These are phyloP conservation scores for Blera fallax DNA, from an alignment of 2,888 invertebrate genomes.

Conservation along the genomic window DNA sequence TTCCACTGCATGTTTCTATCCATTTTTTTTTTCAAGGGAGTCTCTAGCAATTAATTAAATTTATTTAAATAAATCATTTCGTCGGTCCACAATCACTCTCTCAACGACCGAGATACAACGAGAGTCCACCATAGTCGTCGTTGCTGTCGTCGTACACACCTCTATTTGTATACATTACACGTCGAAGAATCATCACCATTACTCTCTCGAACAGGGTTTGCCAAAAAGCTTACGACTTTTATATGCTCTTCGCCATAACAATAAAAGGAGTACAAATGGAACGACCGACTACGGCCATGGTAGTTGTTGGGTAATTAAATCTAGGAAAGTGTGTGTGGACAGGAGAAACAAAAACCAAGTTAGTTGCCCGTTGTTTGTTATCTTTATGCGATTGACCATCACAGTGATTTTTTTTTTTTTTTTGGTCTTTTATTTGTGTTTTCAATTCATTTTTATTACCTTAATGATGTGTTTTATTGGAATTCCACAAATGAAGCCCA, in stretches of 20 bases:
- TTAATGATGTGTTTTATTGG: slow-evolving; percentile 71
- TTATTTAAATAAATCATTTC: slow-evolving; percentile 72
- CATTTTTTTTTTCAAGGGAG: not conserved
- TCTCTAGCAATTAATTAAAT: slow-evolving; percentile 63
- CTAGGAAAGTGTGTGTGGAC: slow-evolving; percentile 63
- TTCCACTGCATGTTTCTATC: not conserved
- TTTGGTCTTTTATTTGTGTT: slow-evolving; percentile 59
- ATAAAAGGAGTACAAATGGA: slow-evolving; percentile 68
- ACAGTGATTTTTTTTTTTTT: slow-evolving; percentile 62
- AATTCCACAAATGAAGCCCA: slow-evolving; percentile 58
- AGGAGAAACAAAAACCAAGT: slow-evolving; percentile 45
- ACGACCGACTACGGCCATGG: slow-evolving; percentile 37
- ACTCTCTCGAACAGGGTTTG: slow-evolving; percentile 58
- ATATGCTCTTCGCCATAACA: slow-evolving; percentile 59
- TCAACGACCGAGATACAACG: not conserved
- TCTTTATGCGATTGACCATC: slow-evolving; percentile 69
- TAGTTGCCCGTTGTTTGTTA: slow-evolving; percentile 55
- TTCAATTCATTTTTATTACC: slow-evolving; percentile 68
- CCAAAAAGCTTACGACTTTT: slow-evolving; percentile 67
- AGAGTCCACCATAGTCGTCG: too few relatives aligned
- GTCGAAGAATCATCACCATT: slow-evolving; percentile 66
- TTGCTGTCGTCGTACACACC: slow-evolving; percentile 60
- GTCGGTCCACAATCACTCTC: slow-evolving; percentile 25
- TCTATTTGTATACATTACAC: slow-evolving; percentile 70
- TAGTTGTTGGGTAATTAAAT: slow-evolving; percentile 67